Base-by-base conservation (phyloP, 2,888 invertebrate genomes). In the Drosophila atripex region DNA sequence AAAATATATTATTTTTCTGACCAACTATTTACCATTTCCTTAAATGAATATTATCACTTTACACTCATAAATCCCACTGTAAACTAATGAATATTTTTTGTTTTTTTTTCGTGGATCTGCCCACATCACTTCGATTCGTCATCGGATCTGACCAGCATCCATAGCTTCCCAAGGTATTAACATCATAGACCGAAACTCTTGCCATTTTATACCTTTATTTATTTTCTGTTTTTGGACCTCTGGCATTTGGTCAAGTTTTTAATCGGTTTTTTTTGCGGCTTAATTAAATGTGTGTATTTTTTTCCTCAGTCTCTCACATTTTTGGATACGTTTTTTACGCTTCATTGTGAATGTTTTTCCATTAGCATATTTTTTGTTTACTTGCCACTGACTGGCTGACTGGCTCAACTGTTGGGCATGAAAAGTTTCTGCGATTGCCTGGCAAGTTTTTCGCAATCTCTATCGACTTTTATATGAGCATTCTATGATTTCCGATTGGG, bases 111-210 rank as follows among this genome's bases (percentile, higher is more conserved):
- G 35, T 14, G 35, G 25, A 50, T 47, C 78, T 76, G 68, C 78
- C 86, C 80, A 86, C 80, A 76, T 76, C 59, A 70, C 71, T 50
- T 49, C 25, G 47, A 73, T 58, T 66, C 76, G 59, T 79, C 86
- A 83, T 55, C 45, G 28, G 38, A 57, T 35, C 16, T 38, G 43
- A 55, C 59, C 59, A 66, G 59, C 72, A 60, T 72, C 41, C 46
- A 57, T 12, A 61, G 38, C 18, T 45, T 41, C 23, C 46, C 60
- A 28, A 28, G 9, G 28, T 28, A 28, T 28, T 28, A 28, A 28
- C 28, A 28, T 28, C 28, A 28, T 9, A 2, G 52, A 53, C 47
- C 38, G 50, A 53, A 54, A 51, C 59, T 16, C 72, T 53, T 75
- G 73, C 49, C 52, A 56, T 79, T 69, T 51, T 49, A 53, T 78